Evolutionary conservation across 2,797 vertebrate genomes (phyloP).

Genomic region (Anas capensis): DNA sequence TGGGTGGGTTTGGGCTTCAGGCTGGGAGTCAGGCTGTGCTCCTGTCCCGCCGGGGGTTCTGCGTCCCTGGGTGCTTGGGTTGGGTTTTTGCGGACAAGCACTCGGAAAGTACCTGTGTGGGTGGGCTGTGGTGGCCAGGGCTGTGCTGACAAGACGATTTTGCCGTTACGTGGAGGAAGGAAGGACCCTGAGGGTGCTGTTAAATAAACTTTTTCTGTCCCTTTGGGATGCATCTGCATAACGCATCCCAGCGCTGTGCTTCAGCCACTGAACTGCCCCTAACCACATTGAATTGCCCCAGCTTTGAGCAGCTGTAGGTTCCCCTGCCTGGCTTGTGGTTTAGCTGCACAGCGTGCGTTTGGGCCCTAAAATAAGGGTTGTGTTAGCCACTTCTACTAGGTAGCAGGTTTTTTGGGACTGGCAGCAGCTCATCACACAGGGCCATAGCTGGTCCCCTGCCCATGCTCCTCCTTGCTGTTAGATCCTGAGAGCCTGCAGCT

Average conservation of each 20-base stretch:
- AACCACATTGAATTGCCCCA: neutral
- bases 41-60: too few species aligned
- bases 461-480: neutral
- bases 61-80: too few species aligned
- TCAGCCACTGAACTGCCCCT: neutral
- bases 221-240: neutral
- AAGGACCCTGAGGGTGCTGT: neutral
- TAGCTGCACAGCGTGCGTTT: neutral
- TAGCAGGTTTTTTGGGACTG: neutral
- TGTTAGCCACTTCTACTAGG: neutral
- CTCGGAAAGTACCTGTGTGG: too few species aligned
- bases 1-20: too few species aligned
- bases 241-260: neutral
- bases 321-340: neutral
- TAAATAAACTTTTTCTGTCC: too few species aligned
- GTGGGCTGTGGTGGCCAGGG: accelerated
- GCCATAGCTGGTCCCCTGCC: neutral
- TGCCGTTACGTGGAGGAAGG: accelerated
- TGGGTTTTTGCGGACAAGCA: too few species aligned
- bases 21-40: too few species aligned
- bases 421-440: neutral
- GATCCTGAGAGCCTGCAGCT: neutral
- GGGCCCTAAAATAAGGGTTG: neutral
- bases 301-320: too few species aligned
- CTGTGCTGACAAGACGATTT: accelerated